These are phyloP conservation scores for Dromaius novaehollandiae DNA, from an alignment of 2,113 vertebrate genomes.

Conservation along the genomic window DNA sequence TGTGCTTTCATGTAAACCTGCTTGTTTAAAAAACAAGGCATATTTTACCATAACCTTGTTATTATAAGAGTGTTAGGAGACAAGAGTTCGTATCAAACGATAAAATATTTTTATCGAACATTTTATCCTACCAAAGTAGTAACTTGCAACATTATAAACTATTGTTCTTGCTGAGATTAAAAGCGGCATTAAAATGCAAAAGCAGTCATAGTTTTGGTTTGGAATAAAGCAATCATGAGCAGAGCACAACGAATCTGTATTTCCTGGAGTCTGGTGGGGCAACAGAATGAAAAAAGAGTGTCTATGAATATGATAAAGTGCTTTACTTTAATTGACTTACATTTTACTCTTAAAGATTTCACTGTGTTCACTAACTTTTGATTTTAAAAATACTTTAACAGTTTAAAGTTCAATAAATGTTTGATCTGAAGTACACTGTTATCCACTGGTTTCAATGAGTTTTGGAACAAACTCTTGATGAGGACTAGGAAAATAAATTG, in stretches of 20 bases:
- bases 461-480: not conserved
- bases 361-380: not conserved
- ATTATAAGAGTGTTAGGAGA: not conserved
- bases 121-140: constrained; percentile 51
- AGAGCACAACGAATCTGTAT: constrained; percentile 8
- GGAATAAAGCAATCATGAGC: constrained; percentile 42
- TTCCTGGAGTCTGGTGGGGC: constrained; percentile 12
- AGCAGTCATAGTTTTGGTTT: not conserved
- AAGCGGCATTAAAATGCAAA: constrained; percentile 57
- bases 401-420: not conserved
- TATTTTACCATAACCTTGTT: constrained; percentile 20
- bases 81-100: constrained; percentile 7
- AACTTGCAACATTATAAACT: constrained; percentile 38
- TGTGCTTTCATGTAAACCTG: not conserved
- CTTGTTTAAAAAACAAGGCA: constrained; percentile 52
- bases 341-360: constrained; percentile 23
- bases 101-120: constrained; percentile 42
- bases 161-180: constrained; percentile 41
- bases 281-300: constrained; percentile 13
- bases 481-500: not conserved
- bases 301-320: constrained; percentile 27
- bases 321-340: not conserved
- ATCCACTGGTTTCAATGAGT: not conserved
- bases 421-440: not conserved
- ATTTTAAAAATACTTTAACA: not conserved